phyloP scores from a whole-genome alignment of 2,797 vertebrate species.

The Cheirogaleus major region DNA sequence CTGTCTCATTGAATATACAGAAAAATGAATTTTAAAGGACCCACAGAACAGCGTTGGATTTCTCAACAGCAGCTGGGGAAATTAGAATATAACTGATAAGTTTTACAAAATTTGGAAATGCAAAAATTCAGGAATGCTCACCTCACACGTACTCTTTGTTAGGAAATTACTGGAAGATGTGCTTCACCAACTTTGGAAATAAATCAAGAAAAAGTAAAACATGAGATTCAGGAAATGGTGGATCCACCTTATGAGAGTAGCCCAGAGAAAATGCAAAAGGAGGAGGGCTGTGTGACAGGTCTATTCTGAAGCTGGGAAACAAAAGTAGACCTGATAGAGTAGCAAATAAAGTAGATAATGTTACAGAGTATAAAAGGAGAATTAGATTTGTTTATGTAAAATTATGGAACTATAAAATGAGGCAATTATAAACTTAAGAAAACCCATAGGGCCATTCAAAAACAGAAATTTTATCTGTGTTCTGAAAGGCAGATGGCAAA shows the following conservation, averaged over 20 bases:
- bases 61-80: background rate
- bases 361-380: background rate
- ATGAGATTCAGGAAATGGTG: background rate
- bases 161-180: background rate
- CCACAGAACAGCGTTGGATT: background rate
- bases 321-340: background rate
- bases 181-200: background rate
- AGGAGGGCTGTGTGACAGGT: background rate
- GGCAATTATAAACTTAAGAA: background rate
- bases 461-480: background rate
- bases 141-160: background rate
- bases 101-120: background rate
- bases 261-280: background rate
- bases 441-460: background rate
- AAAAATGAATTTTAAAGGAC: background rate
- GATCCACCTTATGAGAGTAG: too few relatives aligned
- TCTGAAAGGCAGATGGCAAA: background rate
- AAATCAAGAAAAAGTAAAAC: background rate
- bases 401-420: background rate
- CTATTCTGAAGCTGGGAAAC: background rate
- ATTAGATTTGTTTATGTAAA: background rate
- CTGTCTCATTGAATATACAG: background rate
- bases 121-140: background rate
- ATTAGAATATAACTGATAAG: background rate
- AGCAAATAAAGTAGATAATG: background rate